Evolutionary conservation across 2,888 invertebrate species (phyloP), one percentile per base, ranked within the genome.

Genomic region (Calameuta idolon): DNA sequence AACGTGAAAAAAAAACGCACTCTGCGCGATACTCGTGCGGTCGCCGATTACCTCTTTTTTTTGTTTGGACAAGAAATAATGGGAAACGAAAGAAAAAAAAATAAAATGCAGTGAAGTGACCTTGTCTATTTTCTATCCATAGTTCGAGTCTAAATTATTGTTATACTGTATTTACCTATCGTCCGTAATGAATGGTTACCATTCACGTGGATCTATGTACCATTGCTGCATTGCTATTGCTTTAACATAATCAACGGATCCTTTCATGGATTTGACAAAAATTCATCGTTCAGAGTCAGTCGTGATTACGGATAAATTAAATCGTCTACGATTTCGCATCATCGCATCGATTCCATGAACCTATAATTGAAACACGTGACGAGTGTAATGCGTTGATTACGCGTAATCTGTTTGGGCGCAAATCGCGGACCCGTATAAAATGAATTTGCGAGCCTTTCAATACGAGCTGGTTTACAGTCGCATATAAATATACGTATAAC

Each of bases 91-190:
- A 82, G 75, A 77, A 82, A 81, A 82, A 79, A 82, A 81, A 83
- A 78, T 84, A 80, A 86, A 83, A 87, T 86, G 87, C 84, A 87
- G 87, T 89, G 89, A 55, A 88, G 88, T 89, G 89, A 89, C 87
- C 86, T 88, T 88, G 88, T 89, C 89, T 89, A 89, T 89, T 89
- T 89, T 87, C 89, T 89, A 89, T 89, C 87, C 87, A 88, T 89
- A 88, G 82, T 87, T 89, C 84, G 89, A 89, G 88, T 86, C 88
- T 89, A 88, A 89, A 88, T 87, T 88, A 89, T 86, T 87, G 85
- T 89, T 89, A 89, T 89, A 89, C 84, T 86, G 87, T 89, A 88
- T 87, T 88, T 85, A 85, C 84, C 89, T 89, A 89, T 87, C 86
- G 85, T 87, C 84, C 83, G 86, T 84, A 84, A 55, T 83, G 86